phyloP scores from a whole-genome alignment of 2,113 vertebrate species.

The Lampris incognitus region DNA sequence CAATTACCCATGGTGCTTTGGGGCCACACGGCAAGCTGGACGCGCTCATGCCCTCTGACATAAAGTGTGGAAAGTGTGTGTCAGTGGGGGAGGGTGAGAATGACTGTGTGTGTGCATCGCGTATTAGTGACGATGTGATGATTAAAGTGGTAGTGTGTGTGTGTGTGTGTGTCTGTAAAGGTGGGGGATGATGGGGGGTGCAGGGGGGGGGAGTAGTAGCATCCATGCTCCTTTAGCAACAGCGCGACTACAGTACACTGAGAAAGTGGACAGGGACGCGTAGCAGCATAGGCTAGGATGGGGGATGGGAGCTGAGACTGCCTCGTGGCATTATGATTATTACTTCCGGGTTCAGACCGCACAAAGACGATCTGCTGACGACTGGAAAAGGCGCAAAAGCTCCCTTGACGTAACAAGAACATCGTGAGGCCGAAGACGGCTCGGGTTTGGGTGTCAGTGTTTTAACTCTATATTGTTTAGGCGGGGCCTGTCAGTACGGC shows the following conservation, averaged over 20 bases:
- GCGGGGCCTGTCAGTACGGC: background rate
- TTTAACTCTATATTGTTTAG: background rate
- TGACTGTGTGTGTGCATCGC: constrained; percentile 58
- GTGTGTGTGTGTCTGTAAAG: constrained; percentile 23
- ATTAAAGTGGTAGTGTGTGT: background rate
- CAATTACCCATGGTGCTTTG: constrained; percentile 82
- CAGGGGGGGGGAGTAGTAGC: constrained; percentile 32
- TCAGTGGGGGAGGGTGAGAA: constrained; percentile 39
- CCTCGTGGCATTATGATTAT: constrained; percentile 57
- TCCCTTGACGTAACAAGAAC: background rate
- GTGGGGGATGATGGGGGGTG: background rate
- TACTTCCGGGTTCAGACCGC: constrained; percentile 32
- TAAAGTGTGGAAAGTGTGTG: constrained; percentile 36
- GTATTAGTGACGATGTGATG: no score
- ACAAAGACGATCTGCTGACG: constrained; percentile 20
- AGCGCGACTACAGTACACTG: constrained; percentile 50
- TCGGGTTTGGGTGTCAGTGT: background rate
- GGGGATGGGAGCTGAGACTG: constrained; percentile 39
- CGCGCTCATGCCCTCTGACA: constrained; percentile 77
- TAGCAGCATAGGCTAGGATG: constrained; percentile 14
- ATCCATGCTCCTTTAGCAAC: constrained; percentile 47
- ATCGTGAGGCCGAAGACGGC: background rate
- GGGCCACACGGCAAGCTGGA: constrained; percentile 72
- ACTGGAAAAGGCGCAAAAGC: background rate
- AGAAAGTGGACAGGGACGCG: constrained; percentile 54